These are phyloP conservation scores for Chironex yamaguchii DNA, from an alignment of 30 jellyfish, hydroid and myxozoan species.

Conservation along the genomic window DNA sequence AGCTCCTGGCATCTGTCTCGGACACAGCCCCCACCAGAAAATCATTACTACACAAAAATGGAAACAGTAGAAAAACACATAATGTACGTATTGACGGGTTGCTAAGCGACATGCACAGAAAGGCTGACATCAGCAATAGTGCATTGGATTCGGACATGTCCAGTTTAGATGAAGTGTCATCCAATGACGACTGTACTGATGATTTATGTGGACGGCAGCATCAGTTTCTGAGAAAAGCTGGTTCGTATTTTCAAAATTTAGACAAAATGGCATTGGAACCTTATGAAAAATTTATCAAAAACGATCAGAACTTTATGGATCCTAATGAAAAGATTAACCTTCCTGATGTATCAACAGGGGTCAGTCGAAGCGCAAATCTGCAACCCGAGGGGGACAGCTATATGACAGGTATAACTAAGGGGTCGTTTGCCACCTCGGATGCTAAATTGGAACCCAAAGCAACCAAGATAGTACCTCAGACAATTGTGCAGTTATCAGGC, in stretches of 20 bases:
- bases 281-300: conserved; percentile 77
- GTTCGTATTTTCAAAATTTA: conserved; percentile 82
- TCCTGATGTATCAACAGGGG: conserved; percentile 37
- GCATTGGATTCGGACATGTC: conserved; percentile 15
- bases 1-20: conserved; percentile 7
- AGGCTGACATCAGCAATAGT: conserved; percentile 2
- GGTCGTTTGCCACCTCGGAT: neutral
- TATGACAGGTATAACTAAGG: conserved; percentile 19
- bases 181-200: conserved; percentile 84
- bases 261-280: conserved; percentile 97
- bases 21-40: neutral
- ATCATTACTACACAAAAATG: neutral
- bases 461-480: conserved; percentile 75
- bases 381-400: conserved; percentile 30
- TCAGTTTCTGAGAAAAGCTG: conserved; percentile 85
- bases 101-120: neutral
- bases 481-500: conserved; percentile 92
- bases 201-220: conserved; percentile 82
- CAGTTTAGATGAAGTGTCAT: conserved; percentile 36
- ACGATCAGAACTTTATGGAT: neutral
- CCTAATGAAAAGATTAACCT: conserved; percentile 35
- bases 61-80: neutral
- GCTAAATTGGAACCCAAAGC: conserved; percentile 29
- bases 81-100: neutral
- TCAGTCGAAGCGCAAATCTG: conserved; percentile 14